These are phyloP conservation scores for Ophion ventricosus DNA, from an alignment of 2,888 invertebrate genomes.

Conservation along the genomic window DNA sequence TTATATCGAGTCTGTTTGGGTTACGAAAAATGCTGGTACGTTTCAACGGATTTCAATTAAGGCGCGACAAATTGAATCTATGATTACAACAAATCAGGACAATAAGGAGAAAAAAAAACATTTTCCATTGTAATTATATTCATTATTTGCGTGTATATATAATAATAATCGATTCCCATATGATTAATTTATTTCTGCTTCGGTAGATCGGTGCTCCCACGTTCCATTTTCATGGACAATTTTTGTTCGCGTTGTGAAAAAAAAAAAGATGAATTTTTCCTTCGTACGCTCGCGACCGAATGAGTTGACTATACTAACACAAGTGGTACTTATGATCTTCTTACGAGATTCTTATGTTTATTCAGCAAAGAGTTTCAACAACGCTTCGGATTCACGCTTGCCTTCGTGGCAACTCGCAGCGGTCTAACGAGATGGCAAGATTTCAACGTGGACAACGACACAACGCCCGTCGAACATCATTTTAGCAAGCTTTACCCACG, in stretches of 20 bases:
- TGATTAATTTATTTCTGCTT: not conserved
- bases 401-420: slow-evolving; percentile 95
- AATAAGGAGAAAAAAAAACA: not conserved
- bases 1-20: not conserved
- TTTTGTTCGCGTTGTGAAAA: not conserved
- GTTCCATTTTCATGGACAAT: not conserved
- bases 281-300: not conserved
- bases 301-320: not conserved
- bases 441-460: slow-evolving; percentile 85
- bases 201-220: not conserved
- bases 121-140: too few relatives aligned
- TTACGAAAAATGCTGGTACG: not conserved
- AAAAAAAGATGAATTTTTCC: not conserved
- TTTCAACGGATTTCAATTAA: not conserved
- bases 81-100: not conserved
- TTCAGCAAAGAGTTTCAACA: slow-evolving; percentile 92
- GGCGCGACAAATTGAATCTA: not conserved
- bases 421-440: slow-evolving; percentile 96
- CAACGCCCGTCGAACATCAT: slow-evolving; percentile 83
- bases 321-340: not conserved
- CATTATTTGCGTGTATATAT: too few relatives aligned
- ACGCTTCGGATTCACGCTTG: slow-evolving; percentile 92
- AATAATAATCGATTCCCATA: not conserved
- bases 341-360: slow-evolving; percentile 5
- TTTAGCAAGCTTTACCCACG: slow-evolving; percentile 90